phyloP scores from a whole-genome alignment of 2,888 invertebrate genomes.

The Noctua pronuba region DNA sequence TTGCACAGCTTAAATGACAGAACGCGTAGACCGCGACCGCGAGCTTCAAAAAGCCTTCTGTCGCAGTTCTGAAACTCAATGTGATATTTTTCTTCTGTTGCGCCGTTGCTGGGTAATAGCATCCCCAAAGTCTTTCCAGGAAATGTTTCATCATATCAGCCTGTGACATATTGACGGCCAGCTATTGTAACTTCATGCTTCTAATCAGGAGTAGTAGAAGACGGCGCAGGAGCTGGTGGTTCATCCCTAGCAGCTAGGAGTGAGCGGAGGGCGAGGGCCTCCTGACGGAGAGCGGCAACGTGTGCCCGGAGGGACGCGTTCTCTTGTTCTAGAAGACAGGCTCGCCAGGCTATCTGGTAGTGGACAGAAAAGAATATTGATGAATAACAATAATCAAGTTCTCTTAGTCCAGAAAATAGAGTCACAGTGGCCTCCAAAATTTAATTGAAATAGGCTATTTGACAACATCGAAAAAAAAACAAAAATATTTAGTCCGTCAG shows the following conservation, averaged over 20 bases:
- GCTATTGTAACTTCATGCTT: background rate
- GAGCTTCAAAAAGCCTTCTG: background rate
- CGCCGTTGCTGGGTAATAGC: background rate
- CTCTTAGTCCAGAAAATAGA: too few relatives aligned
- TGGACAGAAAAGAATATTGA: background rate
- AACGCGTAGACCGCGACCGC: background rate
- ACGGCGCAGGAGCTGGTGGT: constrained; percentile 71
- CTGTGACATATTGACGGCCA: too few relatives aligned
- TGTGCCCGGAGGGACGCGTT: constrained; percentile 96
- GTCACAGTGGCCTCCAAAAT: too few relatives aligned
- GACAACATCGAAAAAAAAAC: too few relatives aligned
- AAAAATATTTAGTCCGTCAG: too few relatives aligned
- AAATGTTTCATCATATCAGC: background rate
- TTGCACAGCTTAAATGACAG: background rate
- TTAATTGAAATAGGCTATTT: too few relatives aligned
- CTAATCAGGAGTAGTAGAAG: constrained; percentile 84
- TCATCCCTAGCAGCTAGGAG: constrained; percentile 88
- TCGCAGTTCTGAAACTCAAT: background rate
- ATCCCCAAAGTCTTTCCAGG: background rate
- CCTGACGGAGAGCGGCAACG: constrained; percentile 94
- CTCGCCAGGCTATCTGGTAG: constrained; percentile 94
- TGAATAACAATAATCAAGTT: too few relatives aligned
- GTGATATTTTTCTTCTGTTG: background rate
- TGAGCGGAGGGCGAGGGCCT: constrained; percentile 93
- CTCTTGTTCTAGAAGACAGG: constrained; percentile 96